These are phyloP conservation scores for Octomys mimax DNA, from an alignment of 2,797 vertebrate genomes.

Conservation along the genomic window DNA sequence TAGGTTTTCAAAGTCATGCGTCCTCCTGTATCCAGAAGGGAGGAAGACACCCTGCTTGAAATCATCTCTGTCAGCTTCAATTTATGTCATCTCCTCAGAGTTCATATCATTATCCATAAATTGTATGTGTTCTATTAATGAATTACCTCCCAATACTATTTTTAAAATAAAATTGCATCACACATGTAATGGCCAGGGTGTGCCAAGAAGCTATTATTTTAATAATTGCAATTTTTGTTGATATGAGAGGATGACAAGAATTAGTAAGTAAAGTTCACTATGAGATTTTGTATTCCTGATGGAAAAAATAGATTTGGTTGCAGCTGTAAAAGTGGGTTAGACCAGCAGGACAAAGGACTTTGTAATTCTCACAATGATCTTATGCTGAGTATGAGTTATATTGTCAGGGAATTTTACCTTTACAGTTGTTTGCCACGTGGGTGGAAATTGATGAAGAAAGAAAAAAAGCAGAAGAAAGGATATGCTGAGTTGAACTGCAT, in stretches of 20 bases:
- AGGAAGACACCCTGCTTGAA: neutral
- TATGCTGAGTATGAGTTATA: neutral
- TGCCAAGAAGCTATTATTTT: constrained; percentile 18
- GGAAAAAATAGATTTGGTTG: neutral
- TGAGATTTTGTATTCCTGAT: neutral
- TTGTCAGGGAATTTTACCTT: neutral
- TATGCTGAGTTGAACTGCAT: neutral
- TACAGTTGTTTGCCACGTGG: neutral
- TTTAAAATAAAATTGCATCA: constrained; percentile 32
- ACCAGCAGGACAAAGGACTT: neutral
- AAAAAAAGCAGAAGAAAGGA: neutral
- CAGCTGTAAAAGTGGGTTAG: neutral
- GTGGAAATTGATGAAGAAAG: neutral
- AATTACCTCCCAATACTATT: constrained; percentile 13
- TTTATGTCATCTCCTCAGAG: constrained; percentile 1
- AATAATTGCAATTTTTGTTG: constrained; percentile 14
- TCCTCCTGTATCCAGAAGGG: neutral
- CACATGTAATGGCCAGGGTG: neutral
- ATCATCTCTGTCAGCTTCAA: neutral
- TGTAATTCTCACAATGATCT: neutral
- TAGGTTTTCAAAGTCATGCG: neutral
- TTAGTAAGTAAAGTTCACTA: neutral
- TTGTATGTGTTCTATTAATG: constrained; percentile 24
- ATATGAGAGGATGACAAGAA: neutral
- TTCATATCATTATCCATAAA: neutral